phyloP scores from a whole-genome alignment of 2,113 vertebrate genomes.

The Oncorhynchus kisutch region DNA sequence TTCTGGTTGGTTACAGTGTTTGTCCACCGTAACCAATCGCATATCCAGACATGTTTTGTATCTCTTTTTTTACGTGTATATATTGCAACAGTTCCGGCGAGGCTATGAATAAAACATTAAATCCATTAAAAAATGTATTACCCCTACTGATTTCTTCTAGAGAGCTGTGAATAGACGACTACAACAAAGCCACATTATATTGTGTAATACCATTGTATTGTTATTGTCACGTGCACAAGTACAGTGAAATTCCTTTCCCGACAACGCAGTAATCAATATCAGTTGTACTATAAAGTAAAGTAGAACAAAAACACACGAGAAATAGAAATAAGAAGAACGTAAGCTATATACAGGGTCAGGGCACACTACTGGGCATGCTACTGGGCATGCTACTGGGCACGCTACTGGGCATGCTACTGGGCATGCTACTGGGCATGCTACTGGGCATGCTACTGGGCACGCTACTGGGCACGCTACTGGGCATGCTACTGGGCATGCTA shows the following conservation, averaged over 20 bases:
- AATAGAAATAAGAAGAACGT: too few species aligned
- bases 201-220: constrained; percentile 39
- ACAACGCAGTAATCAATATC: too few species aligned
- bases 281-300: too few species aligned
- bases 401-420: constrained; percentile 29
- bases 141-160: constrained; percentile 56
- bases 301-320: too few species aligned
- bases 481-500: too few species aligned
- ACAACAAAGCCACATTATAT: constrained; percentile 30
- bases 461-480: constrained; percentile 14
- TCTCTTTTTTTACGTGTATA: constrained; percentile 2
- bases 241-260: too few species aligned
- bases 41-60: too few species aligned
- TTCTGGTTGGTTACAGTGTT: too few species aligned
- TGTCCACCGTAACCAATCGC: too few species aligned
- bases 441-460: constrained; percentile 42
- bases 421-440: not conserved
- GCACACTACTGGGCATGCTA: constrained; percentile 13
- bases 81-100: constrained; percentile 49
- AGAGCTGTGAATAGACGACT: not conserved
- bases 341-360: too few species aligned
- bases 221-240: too few species aligned
- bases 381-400: constrained; percentile 31
- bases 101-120: constrained; percentile 77
- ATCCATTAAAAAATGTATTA: constrained; percentile 72